Percentiles rank a stretch among this genome's conserved stretches.
Evolutionary conservation across 1,140 invertebrate species (phyloP).

Genomic region (Trachelipus rathkii): DNA sequence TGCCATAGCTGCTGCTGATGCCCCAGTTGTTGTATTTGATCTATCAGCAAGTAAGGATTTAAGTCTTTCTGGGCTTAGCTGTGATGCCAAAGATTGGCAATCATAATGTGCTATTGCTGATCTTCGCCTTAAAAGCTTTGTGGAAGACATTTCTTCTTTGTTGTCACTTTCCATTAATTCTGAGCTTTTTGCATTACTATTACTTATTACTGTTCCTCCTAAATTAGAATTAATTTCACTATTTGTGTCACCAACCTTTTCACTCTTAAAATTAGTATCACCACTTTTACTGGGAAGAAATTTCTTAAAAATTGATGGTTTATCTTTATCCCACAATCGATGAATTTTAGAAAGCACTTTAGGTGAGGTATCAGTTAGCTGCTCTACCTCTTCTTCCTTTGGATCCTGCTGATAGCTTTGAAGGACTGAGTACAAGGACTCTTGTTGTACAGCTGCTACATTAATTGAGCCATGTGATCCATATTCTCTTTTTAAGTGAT

Average conservation of each 20-base stretch:
- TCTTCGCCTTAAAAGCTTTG: neutral
- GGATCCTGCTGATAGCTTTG: slow-evolving; percentile 1
- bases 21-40: neutral
- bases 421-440: neutral
- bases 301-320: slow-evolving; percentile 1
- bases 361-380: neutral
- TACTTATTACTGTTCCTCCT: neutral
- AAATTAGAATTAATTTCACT: neutral
- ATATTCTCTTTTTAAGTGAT: slow-evolving; percentile 1
- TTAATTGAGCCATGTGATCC: neutral
- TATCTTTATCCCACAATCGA: slow-evolving; percentile 4
- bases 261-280: neutral
- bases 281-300: neutral
- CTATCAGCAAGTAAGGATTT: neutral
- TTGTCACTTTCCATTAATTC: neutral
- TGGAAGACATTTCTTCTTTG: neutral
- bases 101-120: neutral
- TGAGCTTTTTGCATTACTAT: slow-evolving; percentile 1
- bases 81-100: neutral
- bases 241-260: neutral
- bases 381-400: neutral
- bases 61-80: neutral
- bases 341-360: neutral
- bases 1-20: neutral
- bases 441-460: neutral